These are phyloP conservation scores for Passerina amoena DNA, from an alignment of 2,113 vertebrate genomes.

Conservation along the genomic window DNA sequence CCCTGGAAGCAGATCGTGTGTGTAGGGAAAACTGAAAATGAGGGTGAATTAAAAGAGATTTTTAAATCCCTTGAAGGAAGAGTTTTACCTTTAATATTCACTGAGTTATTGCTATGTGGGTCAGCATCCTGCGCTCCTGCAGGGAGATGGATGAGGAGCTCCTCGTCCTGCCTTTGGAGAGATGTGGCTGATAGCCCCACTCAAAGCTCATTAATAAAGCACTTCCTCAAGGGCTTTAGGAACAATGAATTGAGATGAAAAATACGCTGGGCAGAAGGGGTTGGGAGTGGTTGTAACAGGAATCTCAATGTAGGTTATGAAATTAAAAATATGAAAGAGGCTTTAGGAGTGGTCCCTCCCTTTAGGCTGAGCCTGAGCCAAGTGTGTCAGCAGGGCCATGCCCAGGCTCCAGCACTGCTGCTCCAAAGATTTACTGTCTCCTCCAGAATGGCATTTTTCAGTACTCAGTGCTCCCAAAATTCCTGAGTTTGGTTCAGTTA, in stretches of 20 bases:
- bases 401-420: not conserved
- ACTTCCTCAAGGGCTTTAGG: not conserved
- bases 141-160: not conserved
- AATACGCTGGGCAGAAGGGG: not conserved
- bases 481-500: not conserved
- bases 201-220: conserved; percentile 23
- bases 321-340: not conserved
- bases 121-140: not conserved
- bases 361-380: not conserved
- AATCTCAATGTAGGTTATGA: not conserved
- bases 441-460: not conserved
- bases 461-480: not conserved
- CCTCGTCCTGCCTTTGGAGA: not conserved
- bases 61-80: not conserved
- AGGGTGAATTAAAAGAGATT: not conserved
- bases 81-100: not conserved
- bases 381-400: not conserved
- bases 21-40: not conserved
- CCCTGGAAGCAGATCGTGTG: not conserved
- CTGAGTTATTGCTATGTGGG: not conserved
- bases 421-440: not conserved
- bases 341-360: not conserved
- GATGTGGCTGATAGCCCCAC: not conserved
- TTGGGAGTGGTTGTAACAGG: not conserved
- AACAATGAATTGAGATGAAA: not conserved